Evolutionary conservation across 2,113 vertebrate genomes (phyloP), one percentile per base, ranked within the genome.

Genomic region (Pteropus alecto): DNA sequence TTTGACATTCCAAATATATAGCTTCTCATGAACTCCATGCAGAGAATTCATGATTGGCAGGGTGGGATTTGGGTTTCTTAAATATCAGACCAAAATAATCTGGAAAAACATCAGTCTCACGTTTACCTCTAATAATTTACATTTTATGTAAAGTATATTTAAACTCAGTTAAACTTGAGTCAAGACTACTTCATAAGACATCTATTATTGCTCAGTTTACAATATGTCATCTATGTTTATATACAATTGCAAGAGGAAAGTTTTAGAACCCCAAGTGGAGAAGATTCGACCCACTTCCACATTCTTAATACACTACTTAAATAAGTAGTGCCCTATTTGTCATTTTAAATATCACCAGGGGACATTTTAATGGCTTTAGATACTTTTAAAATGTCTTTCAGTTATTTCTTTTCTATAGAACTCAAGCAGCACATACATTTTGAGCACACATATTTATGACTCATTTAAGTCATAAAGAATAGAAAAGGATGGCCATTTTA

Each of bases 321-420:
- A 92, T 43, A 35, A 92, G 35, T 16, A 89, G 67, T 93, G 19
- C 7, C 76, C 76, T 94, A 85, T 73, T 97, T 95, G 35, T 96
- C 70, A 87, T 77, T 96, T 96, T 84, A 93, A 96, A 93, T 96
- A 88, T 79, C 90, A 97, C 96, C 93, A 95, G 94, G 94, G 87
- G 65, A 94, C 67, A 63, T 96, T 98, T 98, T 97, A 97, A 98
- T 97, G 90, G 51, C 61, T 81, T 95, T n/a, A 92, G 65, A 56
- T 90, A 90, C 84, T 96, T 96, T 87, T 19, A 84, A 93, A 70
- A 89, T 60, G 5, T 84, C 81, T 87, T 93, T 90, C 67, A 87
- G 70, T 87, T 71, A 74, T 84, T 92, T 46, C 63, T 60, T 86
- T 96, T 71, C 73, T 82, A 88, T 63, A 90, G 78, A 96, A 79